Evolutionary conservation across 2,888 invertebrate species (phyloP).

Genomic region (Steinernema scapterisci): DNA sequence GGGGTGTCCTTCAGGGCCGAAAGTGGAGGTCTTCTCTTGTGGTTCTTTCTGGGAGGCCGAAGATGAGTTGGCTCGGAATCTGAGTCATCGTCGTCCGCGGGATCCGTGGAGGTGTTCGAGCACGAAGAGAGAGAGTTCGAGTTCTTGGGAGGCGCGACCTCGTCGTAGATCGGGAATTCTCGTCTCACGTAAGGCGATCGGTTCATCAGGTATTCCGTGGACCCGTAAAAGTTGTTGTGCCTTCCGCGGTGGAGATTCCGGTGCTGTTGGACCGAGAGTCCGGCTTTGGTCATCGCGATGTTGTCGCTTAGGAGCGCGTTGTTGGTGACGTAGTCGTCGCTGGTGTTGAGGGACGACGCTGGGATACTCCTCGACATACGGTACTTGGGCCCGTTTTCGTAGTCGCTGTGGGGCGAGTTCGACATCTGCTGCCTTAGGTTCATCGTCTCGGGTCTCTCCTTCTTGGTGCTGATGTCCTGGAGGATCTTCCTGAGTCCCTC

Average conservation of each 20-base stretch:
- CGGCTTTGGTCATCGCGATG: slow-evolving; percentile 21
- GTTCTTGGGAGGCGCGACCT: slow-evolving; percentile 38
- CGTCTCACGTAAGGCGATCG: neutral
- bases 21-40: slow-evolving; percentile 35
- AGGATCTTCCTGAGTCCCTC: slow-evolving; percentile 34
- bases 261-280: slow-evolving; percentile 28
- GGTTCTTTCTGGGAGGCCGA: neutral
- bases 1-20: slow-evolving; percentile 36
- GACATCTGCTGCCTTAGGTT: slow-evolving; percentile 2
- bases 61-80: slow-evolving; percentile 26
- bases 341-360: slow-evolving; percentile 53
- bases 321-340: slow-evolving; percentile 60
- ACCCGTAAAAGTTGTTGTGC: slow-evolving; percentile 35
- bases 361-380: slow-evolving; percentile 31
- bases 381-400: slow-evolving; percentile 49
- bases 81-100: slow-evolving; percentile 17
- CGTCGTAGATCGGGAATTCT: slow-evolving; percentile 43
- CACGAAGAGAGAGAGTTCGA: slow-evolving; percentile 35
- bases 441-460: slow-evolving; percentile 7
- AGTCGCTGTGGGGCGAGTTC: slow-evolving; percentile 51
- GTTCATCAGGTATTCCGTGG: slow-evolving; percentile 27
- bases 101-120: slow-evolving; percentile 32
- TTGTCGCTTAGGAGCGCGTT: slow-evolving; percentile 42
- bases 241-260: neutral
- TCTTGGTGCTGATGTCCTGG: slow-evolving; percentile 17